Percentiles rank a stretch among this genome's conserved stretches.
These are phyloP conservation scores for Tethea ocularis DNA, from an alignment of 2,888 invertebrate genomes.

Conservation along the genomic window DNA sequence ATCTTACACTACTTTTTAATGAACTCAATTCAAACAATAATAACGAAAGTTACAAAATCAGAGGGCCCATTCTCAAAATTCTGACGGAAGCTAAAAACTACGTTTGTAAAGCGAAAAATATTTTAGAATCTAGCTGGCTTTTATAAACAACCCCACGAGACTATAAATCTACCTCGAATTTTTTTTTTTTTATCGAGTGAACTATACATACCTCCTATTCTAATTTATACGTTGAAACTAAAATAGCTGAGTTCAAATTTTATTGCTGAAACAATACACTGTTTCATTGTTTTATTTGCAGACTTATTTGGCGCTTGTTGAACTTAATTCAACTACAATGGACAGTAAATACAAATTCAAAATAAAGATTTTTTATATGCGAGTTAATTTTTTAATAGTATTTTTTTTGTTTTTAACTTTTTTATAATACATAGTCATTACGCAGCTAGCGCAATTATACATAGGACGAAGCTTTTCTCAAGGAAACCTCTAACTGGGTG, in stretches of 20 bases:
- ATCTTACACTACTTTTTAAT: no score
- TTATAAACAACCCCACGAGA: slow-evolving; percentile 9
- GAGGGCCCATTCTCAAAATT: not conserved
- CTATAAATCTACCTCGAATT: not conserved
- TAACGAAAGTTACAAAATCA: no score
- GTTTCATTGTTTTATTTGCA: not conserved
- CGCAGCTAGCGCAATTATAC: no score
- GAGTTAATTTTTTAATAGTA: no score
- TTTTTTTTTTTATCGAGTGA: not conserved
- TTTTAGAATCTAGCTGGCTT: not conserved
- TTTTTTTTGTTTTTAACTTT: no score
- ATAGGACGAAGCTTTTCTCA: no score
- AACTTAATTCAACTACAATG: not conserved
- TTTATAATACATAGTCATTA: no score
- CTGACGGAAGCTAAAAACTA: not conserved
- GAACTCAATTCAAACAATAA: no score
- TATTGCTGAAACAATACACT: slow-evolving; percentile 13
- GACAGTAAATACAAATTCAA: not conserved
- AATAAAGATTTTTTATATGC: not conserved
- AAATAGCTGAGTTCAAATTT: not conserved
- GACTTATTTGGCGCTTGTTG: not conserved
- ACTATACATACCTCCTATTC: not conserved
- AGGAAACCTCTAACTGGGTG: no score
- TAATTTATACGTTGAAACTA: not conserved
- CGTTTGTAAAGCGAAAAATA: not conserved